Evolutionary conservation across 2,113 vertebrate species (phyloP), one percentile per base, ranked within the genome.

Genomic region (Pachypanchax playfairii): DNA sequence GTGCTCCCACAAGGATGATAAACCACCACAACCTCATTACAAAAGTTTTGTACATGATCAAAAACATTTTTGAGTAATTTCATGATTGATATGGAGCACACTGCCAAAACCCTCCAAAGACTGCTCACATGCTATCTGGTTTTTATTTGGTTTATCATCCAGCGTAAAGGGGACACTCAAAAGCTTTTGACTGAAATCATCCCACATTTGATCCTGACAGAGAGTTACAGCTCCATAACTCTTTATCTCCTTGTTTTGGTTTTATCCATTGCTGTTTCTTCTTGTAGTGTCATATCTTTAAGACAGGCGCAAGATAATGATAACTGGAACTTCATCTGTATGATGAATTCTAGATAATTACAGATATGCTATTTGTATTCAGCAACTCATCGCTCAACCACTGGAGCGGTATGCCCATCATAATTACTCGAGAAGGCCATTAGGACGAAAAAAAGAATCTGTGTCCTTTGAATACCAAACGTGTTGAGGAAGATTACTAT

Each of bases 381-480:
- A 59, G 52, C 15, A 56, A 48, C 67, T 55, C 4, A 6, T 64
- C 12, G 59, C 59, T 60, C 70, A 75, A 70, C 75, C 66, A 78
- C 67, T 10, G 44, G 24, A 71, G 67, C 55, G 10, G 21, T 65
- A 53, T 59, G 47, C 21, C 60, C 53, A 20, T 72, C 61, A 76
- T 66, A 75, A 82, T 73, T 64, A 78, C 63, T 55, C 18, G 28
- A 61, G 59, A 49, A 70, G 63, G 31, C 65, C 25, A 20, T 72
- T 67, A 73, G 70, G 60, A 73, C 36, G 29, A 59, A 64, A 69
- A 65, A 52, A 18, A 21, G 53, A n/a, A n/a, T 12, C 49, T 24
- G 12, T 59, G 57, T 49, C 49, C 58, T 65, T 60, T 60, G 85
- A 75, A 80, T 83, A 71, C 58, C 65, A 79, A 82, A 80, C 50